Percentiles rank a stretch among this genome's conserved stretches.
Conservation (phyloP, 2,113 vertebrate species). For the Bujurquina vittata region DNA sequence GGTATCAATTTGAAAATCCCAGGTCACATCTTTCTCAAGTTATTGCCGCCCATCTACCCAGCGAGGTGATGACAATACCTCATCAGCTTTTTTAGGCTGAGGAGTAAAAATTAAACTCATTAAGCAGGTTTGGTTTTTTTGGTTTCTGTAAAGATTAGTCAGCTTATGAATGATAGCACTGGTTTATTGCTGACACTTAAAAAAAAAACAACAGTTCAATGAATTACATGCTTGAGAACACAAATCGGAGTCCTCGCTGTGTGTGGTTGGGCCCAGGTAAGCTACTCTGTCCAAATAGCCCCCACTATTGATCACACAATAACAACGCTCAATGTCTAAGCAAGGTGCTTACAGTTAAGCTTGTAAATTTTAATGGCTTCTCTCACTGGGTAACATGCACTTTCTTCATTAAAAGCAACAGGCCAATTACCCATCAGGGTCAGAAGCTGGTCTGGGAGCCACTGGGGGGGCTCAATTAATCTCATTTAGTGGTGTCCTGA, state of each 20-base stretch:
- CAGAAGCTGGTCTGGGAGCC: not conserved
- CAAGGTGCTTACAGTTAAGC: conserved; percentile 5
- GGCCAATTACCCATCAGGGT: conserved; percentile 27
- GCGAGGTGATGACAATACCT: too few species aligned
- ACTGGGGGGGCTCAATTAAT: conserved; percentile 26
- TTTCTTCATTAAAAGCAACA: conserved; percentile 40
- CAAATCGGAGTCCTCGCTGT: not conserved
- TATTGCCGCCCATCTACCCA: too few species aligned
- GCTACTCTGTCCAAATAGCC: not conserved
- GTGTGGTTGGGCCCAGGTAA: not conserved
- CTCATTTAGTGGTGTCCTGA: not conserved
- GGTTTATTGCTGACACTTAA: not conserved
- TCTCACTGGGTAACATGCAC: not conserved
- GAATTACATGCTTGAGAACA: not conserved
- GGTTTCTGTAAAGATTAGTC: not conserved
- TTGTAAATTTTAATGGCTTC: conserved; percentile 31
- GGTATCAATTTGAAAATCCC: too few species aligned
- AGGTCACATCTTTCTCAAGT: too few species aligned
- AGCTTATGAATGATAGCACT: not conserved
- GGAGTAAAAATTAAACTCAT: too few species aligned
- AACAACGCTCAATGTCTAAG: conserved; percentile 9
- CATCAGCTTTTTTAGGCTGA: too few species aligned
- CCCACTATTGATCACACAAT: not conserved
- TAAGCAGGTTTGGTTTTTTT: too few species aligned
- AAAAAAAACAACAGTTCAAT: not conserved